Conservation (phyloP, 2,797 vertebrate species). For the Cottoperca gobio region DNA sequence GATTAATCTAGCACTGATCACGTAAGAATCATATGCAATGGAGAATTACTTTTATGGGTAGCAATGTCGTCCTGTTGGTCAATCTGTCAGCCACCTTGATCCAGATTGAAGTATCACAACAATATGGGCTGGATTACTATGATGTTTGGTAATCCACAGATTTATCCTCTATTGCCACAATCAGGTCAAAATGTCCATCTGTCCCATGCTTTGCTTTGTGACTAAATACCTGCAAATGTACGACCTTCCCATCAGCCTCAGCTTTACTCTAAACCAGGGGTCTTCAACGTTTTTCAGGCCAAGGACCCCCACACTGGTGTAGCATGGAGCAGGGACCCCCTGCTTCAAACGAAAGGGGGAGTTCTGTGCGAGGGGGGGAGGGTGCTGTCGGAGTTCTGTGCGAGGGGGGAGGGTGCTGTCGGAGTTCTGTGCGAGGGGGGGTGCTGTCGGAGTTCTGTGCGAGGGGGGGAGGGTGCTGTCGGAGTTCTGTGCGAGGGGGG, state of each 20-base stretch:
- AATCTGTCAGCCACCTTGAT: neutral
- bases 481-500: too few species aligned
- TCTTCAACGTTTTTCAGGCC: too few species aligned
- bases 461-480: too few species aligned
- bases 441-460: too few species aligned
- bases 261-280: neutral
- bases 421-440: too few species aligned
- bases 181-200: neutral
- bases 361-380: too few species aligned
- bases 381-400: too few species aligned
- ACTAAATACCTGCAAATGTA: neutral
- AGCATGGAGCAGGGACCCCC: too few species aligned
- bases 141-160: neutral
- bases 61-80: neutral
- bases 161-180: neutral
- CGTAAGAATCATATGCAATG: neutral
- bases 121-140: neutral
- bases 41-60: neutral
- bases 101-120: neutral
- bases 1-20: neutral
- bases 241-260: neutral
- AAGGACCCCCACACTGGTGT: too few species aligned
- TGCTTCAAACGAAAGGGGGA: too few species aligned
- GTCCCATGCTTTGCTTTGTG: neutral
- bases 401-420: too few species aligned